Percentiles rank a stretch among this genome's conserved stretches.
Evolutionary conservation across 2,888 invertebrate genomes (phyloP).

Genomic region (Campoplex nolae): DNA sequence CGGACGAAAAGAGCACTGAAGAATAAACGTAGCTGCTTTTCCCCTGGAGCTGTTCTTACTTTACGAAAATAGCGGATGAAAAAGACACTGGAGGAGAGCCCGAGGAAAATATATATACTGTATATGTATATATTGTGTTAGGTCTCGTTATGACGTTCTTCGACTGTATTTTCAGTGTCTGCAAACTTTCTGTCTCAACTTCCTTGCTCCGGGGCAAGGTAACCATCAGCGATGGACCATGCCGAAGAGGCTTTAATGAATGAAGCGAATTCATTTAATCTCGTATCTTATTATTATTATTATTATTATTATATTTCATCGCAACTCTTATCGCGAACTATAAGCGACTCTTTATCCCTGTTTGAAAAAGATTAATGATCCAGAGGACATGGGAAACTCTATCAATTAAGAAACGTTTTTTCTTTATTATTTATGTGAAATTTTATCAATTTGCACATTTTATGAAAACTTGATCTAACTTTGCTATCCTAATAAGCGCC

Average conservation of each 20-base stretch:
- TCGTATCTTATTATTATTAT: slow-evolving; percentile 28
- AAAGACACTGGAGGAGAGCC: slow-evolving; percentile 14
- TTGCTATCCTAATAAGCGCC: not conserved
- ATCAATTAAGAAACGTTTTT: not conserved
- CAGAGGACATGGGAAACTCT: not conserved
- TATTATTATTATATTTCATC: slow-evolving; percentile 10
- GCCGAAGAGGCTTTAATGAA: slow-evolving; percentile 39
- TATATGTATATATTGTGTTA: slow-evolving; percentile 10
- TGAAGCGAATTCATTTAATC: slow-evolving; percentile 55
- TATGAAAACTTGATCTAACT: not conserved
- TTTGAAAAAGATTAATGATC: slow-evolving; percentile 7
- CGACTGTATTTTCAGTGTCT: slow-evolving; percentile 50
- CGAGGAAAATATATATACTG: slow-evolving; percentile 27
- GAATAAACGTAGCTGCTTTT: slow-evolving; percentile 55
- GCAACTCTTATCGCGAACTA: too few species aligned
- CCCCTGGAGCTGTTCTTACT: slow-evolving; percentile 44
- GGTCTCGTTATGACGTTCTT: slow-evolving; percentile 31
- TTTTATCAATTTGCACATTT: not conserved
- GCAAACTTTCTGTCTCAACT: slow-evolving; percentile 29
- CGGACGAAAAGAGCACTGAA: slow-evolving; percentile 54
- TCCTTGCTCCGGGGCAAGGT: slow-evolving; percentile 36
- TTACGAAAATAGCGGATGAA: slow-evolving; percentile 42
- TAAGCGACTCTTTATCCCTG: not conserved
- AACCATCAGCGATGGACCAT: slow-evolving; percentile 21
- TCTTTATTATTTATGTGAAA: not conserved